Conservation (phyloP, 2,888 invertebrate genomes). For the Megamerina dolium region DNA sequence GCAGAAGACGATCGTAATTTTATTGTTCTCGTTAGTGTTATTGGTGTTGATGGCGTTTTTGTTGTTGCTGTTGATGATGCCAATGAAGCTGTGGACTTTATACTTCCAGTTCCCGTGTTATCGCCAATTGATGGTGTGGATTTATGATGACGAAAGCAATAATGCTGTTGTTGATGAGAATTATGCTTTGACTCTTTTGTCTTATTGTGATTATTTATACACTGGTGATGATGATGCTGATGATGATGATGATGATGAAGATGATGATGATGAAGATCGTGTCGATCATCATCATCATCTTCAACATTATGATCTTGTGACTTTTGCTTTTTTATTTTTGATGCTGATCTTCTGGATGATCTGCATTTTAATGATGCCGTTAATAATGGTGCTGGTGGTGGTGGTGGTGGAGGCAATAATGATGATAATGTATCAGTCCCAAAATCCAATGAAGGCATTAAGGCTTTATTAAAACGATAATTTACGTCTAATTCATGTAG, state of each 20-base stretch:
- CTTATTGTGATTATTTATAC: constrained; percentile 13
- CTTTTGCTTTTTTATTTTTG: constrained; percentile 22
- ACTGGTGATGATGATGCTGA: constrained; percentile 9
- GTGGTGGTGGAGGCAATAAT: constrained; percentile 30
- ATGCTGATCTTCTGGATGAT: constrained; percentile 34
- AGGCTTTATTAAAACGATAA: constrained; percentile 35
- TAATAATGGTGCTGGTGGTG: constrained; percentile 20
- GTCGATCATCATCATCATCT: constrained; percentile 9
- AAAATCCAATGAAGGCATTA: constrained; percentile 44
- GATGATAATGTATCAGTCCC: too few relatives aligned
- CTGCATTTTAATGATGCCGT: constrained; percentile 20
- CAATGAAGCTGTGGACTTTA: constrained; percentile 8
- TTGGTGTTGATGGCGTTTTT: constrained; percentile 27
- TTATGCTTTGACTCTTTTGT: constrained; percentile 10
- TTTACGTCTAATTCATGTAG: constrained; percentile 37
- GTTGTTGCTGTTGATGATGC: constrained; percentile 22
- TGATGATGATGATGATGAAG: constrained; percentile 10
- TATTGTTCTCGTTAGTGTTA: constrained; percentile 28
- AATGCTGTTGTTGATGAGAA: constrained; percentile 5
- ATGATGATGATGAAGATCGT: constrained; percentile 13
- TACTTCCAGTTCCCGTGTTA: background rate
- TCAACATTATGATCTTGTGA: constrained; percentile 6
- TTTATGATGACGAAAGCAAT: constrained; percentile 15
- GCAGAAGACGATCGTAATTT: too few relatives aligned
- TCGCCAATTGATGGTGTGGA: constrained; percentile 13